These are phyloP conservation scores for Parotocinclus haroldoi DNA, from an alignment of 2,797 vertebrate species.

Conservation along the genomic window DNA sequence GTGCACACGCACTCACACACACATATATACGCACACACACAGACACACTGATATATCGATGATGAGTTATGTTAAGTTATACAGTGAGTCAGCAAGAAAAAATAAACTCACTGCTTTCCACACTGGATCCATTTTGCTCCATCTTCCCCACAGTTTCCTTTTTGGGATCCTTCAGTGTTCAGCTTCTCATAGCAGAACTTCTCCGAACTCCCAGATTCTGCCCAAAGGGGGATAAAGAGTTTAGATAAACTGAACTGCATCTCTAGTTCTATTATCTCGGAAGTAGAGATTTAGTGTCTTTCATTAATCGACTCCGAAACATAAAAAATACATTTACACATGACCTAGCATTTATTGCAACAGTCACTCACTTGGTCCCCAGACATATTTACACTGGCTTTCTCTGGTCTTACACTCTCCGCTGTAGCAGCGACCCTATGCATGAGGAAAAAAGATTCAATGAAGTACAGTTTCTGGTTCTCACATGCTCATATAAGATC, in stretches of 20 bases:
- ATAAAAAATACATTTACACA: neutral
- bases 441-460: neutral
- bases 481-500: no score
- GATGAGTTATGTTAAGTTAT: no score
- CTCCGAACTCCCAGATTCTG: constrained; percentile 90
- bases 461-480: neutral
- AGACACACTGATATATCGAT: no score
- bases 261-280: no score
- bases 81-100: no score
- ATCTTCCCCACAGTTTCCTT: constrained; percentile 95
- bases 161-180: constrained; percentile 95
- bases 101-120: constrained; percentile 91
- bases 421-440: constrained; percentile 92
- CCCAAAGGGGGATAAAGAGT: constrained; percentile 5
- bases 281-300: no score
- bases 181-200: constrained; percentile 98
- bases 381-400: constrained; percentile 96
- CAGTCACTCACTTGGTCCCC: constrained; percentile 88
- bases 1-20: no score
- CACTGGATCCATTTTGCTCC: constrained; percentile 92
- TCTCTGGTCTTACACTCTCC: constrained; percentile 98
- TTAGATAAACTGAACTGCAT: no score
- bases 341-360: neutral
- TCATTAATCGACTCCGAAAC: no score
- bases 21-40: no score